These are phyloP conservation scores for Osmoderma eremita DNA, from an alignment of 2,888 invertebrate genomes.

Conservation along the genomic window DNA sequence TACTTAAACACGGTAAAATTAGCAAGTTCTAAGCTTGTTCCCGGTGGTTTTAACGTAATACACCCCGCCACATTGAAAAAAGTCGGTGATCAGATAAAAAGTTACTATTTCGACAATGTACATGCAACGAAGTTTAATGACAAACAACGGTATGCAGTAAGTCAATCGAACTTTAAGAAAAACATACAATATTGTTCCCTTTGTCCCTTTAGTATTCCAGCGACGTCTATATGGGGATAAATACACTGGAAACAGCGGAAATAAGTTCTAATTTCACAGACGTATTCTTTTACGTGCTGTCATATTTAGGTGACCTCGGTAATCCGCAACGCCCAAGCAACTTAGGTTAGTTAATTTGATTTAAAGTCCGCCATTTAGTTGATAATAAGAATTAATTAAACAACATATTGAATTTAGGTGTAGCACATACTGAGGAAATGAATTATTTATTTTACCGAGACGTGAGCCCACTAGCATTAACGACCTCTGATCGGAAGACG, in stretches of 20 bases:
- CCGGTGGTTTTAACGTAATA: not conserved
- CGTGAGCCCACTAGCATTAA: not conserved
- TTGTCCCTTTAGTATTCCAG: not conserved
- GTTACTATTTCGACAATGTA: conserved; percentile 3
- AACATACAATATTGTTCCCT: too few relatives aligned
- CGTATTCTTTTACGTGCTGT: conserved; percentile 6
- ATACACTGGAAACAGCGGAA: not conserved
- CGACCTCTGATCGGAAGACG: not conserved
- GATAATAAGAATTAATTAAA: too few relatives aligned
- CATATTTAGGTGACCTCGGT: not conserved
- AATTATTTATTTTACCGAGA: not conserved
- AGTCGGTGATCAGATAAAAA: conserved; percentile 5
- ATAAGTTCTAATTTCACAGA: conserved; percentile 9
- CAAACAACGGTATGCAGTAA: not conserved
- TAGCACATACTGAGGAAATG: not conserved
- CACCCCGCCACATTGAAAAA: not conserved
- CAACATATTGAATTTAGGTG: conserved; percentile 15
- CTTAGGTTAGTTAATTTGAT: not conserved
- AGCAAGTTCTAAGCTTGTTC: conserved; percentile 1
- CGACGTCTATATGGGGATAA: conserved; percentile 11
- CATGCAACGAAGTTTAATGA: not conserved
- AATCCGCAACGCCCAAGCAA: not conserved
- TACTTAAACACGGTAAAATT: conserved; percentile 1
- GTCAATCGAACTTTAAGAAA: too few relatives aligned
- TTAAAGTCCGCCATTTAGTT: too few relatives aligned